Evolutionary conservation across 2,113 vertebrate species (phyloP), one percentile per base, ranked within the genome.

Genomic region (Neodontobutis hainanensis): DNA sequence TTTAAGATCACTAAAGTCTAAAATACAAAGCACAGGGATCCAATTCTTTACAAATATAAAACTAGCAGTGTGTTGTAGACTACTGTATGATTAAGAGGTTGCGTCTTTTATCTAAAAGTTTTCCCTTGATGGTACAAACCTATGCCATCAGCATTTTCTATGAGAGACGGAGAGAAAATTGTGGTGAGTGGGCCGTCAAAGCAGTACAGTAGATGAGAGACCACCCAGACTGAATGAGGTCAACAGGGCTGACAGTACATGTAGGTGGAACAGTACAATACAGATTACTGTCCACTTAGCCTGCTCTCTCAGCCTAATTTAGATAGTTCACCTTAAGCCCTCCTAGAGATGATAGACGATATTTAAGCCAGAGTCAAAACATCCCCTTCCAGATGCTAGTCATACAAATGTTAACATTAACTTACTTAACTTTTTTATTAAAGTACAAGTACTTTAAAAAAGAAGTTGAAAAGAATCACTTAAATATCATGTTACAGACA

Each of bases 161-260:
- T 55, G 38, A 48, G 47, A 59, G 27, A 42, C 19, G 10, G 0
- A 64, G 35, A 42, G 44, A 34, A 50, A 68, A 46, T 16, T 32
- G 52, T 65, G 11, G 46, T 14, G 65, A 74, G 77, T 71, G 57
- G 79, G 74, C 70, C 68, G 81, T 34, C 11, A 8, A 56, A 46
- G 55, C 49, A 61, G 63, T 44, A 52, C 67, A 57, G 77, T 53
- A 68, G 56, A 83, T 73, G 53, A 74, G 71, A 76, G 80, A 76
- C 64, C 69, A 82, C 78, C 76, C 81, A 80, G 80, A 85, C 82
- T 85, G 80, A 84, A 80, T 78, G 78, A 77, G 81, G 83, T 80
- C 77, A 82, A 82, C 15, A 75, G 65, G 78, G 64, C 61, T 59
- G 75, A 80, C 73, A 42, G 61, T 7, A 51, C 34, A 74, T 35